Base-by-base conservation (phyloP, 2,888 invertebrate species). In the Eupithecia inturbata region DNA sequence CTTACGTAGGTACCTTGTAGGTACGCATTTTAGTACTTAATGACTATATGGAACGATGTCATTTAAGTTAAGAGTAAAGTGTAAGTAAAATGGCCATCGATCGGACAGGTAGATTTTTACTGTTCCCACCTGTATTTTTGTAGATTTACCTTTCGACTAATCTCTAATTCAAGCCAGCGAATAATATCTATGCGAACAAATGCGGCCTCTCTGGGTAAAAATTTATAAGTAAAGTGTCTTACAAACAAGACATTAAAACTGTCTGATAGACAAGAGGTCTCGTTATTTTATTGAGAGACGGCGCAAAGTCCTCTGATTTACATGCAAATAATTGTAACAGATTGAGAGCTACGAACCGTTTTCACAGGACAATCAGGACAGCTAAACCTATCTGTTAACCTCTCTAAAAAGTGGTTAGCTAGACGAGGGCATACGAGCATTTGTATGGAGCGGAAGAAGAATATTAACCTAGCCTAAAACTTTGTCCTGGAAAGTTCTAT, bases 271-370 rank as follows among this genome's bases (percentile, higher is more conserved):
- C 83, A 82, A 82, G 80, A 84, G 83, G 81, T 80, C 81, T 82
- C 84, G 83, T 83, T 85, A 83, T 82, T 80, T 79, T 80, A 80
- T 77, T 77, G 77, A 74, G 78, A 82, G 83, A 83, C 84, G 85
- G 81, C 83, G 83, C 81, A 79, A 87, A 88, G 84, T 86, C 85
- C 82, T 83, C 84, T 87, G 87, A 92, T 92, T 90, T 92, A 87
- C 91, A 92, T 92, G 87, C 88, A 91, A 91, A 92, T 92, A 92
- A 91, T 89, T 88, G 89, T 88, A 90, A 88, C 90, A 91, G 90
- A 90, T 91, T 91, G 91, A 86, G 85, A 84, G 80, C 82, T 75
- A 76, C 73, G 75, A 73, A 71, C 71, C 67, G 63, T 67, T 69
- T 49, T 53, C 22, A 45, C n/a, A 68, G 73, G 1, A 62, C 22